phyloP scores from a whole-genome alignment of 1,140 invertebrate genomes.

The Adelges cooleyi region DNA sequence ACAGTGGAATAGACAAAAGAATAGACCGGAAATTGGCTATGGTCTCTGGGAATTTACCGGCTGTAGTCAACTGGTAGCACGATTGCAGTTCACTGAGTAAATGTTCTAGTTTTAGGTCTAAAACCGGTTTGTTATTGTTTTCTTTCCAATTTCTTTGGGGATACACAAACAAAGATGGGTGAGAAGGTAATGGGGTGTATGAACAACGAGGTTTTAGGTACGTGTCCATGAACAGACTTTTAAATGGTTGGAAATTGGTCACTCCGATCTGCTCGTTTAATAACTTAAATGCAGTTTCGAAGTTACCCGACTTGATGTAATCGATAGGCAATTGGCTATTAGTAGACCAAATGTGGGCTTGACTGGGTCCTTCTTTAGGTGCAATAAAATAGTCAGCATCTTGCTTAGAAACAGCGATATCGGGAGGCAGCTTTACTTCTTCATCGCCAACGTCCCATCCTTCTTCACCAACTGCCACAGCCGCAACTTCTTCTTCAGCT shows the following conservation, averaged over 20 bases:
- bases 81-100: constrained; percentile 46
- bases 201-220: constrained; percentile 65
- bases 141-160: constrained; percentile 87
- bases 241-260: constrained; percentile 78
- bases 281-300: constrained; percentile 76
- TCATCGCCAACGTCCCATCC: constrained; percentile 94
- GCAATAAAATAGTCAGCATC: constrained; percentile 34
- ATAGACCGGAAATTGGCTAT: constrained; percentile 76
- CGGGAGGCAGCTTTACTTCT: constrained; percentile 83
- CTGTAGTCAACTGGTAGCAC: constrained; percentile 91
- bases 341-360: constrained; percentile 63
- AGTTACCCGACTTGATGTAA: constrained; percentile 90
- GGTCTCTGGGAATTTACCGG: constrained; percentile 90
- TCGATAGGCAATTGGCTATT: constrained; percentile 83
- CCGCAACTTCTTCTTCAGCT: constrained; percentile 42
- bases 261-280: constrained; percentile 80
- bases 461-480: constrained; percentile 47
- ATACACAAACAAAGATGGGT: constrained; percentile 66
- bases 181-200: constrained; percentile 61
- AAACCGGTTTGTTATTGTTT: constrained; percentile 63
- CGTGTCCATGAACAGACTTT: constrained; percentile 64
- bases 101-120: constrained; percentile 64
- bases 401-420: constrained; percentile 51
- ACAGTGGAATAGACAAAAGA: constrained; percentile 74
- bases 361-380: constrained; percentile 54